phyloP scores from a whole-genome alignment of 2,888 invertebrate species.

The Diaprepes abbreviatus region DNA sequence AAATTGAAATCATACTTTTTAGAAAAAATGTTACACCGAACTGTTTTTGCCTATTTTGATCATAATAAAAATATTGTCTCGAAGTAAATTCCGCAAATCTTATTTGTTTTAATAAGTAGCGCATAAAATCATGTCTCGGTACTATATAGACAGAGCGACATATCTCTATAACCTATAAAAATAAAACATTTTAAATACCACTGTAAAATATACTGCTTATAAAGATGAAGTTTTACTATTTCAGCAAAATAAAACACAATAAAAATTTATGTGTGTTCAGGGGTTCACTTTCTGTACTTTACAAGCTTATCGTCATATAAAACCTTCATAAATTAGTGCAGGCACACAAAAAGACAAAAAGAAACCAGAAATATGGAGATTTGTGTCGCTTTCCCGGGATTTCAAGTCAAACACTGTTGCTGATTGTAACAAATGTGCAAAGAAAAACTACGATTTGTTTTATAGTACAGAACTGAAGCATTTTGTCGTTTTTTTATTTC shows the following conservation, averaged over 20 bases:
- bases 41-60: too few species aligned
- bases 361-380: conserved; percentile 39
- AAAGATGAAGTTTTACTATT: neutral
- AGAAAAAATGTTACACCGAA: too few species aligned
- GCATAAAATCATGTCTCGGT: too few species aligned
- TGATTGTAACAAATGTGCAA: conserved; percentile 41
- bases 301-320: conserved; percentile 30
- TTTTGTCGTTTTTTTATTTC: conserved; percentile 10
- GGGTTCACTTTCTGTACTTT: conserved; percentile 32
- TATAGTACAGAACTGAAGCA: conserved; percentile 1
- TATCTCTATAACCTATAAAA: too few species aligned
- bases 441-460: conserved; percentile 25
- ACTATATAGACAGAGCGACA: too few species aligned
- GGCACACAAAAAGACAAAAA: conserved; percentile 24
- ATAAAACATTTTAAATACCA: too few species aligned
- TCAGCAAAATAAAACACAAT: conserved; percentile 15
- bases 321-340: conserved; percentile 23
- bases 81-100: too few species aligned
- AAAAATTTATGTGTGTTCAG: conserved; percentile 37
- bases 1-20: too few species aligned
- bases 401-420: conserved; percentile 35
- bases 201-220: neutral
- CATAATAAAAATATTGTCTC: too few species aligned
- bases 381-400: conserved; percentile 34
- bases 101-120: too few species aligned